phyloP scores from a whole-genome alignment of 2,113 vertebrate species.

The Globicephala melas region DNA sequence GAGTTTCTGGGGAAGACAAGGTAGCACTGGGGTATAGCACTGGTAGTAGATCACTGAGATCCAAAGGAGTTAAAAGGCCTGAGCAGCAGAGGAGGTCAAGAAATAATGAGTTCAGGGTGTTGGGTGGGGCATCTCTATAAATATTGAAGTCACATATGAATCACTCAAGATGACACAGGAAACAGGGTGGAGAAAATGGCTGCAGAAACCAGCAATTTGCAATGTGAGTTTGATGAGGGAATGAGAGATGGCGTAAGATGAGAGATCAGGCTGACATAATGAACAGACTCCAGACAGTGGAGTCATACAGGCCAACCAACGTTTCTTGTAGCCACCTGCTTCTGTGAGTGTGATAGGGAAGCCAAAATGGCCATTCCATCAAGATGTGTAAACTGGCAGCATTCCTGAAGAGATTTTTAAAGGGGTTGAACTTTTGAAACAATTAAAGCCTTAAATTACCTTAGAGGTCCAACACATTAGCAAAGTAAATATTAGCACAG shows the following conservation, averaged over 20 bases:
- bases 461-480: slow-evolving; percentile 47
- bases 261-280: neutral
- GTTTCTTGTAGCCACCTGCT: neutral
- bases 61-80: slow-evolving; percentile 25
- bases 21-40: neutral
- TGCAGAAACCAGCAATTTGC: slow-evolving; percentile 3
- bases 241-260: neutral
- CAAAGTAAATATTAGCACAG: slow-evolving; percentile 68
- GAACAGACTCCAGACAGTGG: neutral
- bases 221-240: neutral
- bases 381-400: slow-evolving; percentile 29
- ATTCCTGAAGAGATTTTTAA: slow-evolving; percentile 57
- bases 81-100: slow-evolving; percentile 24
- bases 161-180: slow-evolving; percentile 68
- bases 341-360: neutral
- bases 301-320: neutral
- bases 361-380: neutral
- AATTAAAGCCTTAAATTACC: slow-evolving; percentile 56
- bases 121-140: slow-evolving; percentile 66
- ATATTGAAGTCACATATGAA: slow-evolving; percentile 63
- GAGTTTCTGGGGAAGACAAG: neutral
- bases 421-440: slow-evolving; percentile 30
- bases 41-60: neutral
- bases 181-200: slow-evolving; percentile 32
- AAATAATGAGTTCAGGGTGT: slow-evolving; percentile 35